phyloP scores from a whole-genome alignment of 2,888 invertebrate species.

The Dryadula phaetusa region DNA sequence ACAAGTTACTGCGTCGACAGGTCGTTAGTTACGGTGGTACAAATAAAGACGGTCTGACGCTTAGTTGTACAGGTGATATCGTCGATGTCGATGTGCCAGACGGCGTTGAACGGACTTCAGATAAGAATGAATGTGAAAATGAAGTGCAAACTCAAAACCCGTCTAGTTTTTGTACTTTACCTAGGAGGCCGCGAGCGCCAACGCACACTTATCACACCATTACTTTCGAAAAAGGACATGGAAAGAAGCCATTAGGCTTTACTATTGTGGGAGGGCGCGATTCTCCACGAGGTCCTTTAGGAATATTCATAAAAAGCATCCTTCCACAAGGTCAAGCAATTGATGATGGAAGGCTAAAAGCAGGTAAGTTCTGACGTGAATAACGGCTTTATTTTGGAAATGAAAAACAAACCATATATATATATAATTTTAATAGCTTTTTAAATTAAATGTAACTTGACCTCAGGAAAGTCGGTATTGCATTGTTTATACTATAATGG shows the following conservation, averaged over 20 bases:
- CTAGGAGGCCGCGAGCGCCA: constrained; percentile 87
- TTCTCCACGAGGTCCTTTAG: constrained; percentile 92
- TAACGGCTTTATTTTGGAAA: too few species aligned
- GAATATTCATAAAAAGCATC: constrained; percentile 94
- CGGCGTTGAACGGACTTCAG: constrained; percentile 63
- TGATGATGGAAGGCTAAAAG: constrained; percentile 91
- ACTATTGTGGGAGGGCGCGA: constrained; percentile 95
- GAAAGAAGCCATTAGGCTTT: constrained; percentile 94
- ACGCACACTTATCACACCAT: constrained; percentile 89
- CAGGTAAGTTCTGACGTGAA: constrained; percentile 84
- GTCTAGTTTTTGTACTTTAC: constrained; percentile 89
- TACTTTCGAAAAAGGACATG: constrained; percentile 91
- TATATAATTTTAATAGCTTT: too few species aligned
- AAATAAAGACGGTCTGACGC: constrained; percentile 72
- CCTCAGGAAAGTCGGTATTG: constrained; percentile 51
- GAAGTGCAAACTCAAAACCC: constrained; percentile 75
- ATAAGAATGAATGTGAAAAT: constrained; percentile 68
- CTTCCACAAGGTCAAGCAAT: constrained; percentile 92
- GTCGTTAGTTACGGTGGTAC: constrained; percentile 83
- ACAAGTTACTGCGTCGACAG: constrained; percentile 83
- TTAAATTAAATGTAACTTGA: constrained; percentile 49
- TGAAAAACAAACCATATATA: too few species aligned
- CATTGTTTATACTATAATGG: constrained; percentile 17
- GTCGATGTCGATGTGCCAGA: constrained; percentile 75
- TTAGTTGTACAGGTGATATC: constrained; percentile 73